Evolutionary conservation across 2,888 invertebrate genomes (phyloP), one percentile per base, ranked within the genome.

Genomic region (Tiliacea citrago): DNA sequence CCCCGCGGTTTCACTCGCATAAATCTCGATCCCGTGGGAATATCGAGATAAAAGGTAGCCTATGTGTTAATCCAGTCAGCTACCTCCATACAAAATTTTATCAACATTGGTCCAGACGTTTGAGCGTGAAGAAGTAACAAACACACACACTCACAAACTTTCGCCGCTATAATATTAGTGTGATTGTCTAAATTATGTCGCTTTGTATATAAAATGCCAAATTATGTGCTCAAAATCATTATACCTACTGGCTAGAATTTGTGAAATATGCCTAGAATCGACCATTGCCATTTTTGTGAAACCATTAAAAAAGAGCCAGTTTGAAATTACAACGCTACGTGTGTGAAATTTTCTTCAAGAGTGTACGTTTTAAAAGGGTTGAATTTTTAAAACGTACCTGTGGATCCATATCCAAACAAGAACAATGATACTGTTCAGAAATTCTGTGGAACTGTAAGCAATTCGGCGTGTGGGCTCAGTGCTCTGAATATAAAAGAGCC

Each of bases 401-500:
- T 82, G 76, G 78, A 85, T 88, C 81, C 79, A 79, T 79, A 82
- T 78, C 66, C 68, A 87, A 87, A 88, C 83, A 89, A 84, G 87
- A 85, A 87, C 84, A 85, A 87, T 84, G 83, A 83, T 83, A 84
- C 81, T 86, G 73, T 65, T 88, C 82, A 87, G 78, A 86, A 86
- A 90, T 89, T 90, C 86, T 72, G 82, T 67, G 60, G 83, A 84
- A 86, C 83, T 87, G 88, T 89, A 87, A 87, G 88, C 89, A 88
- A 90, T 90, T 87, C 88, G 84, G 86, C 81, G 81, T 85, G 88
- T 86, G 81, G 75, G 74, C 82, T 86, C 82, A 71, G 85, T 86
- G 85, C 77, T 88, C 86, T 90, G 92, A 92, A 93, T 94, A 92
- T 88, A 91, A 93, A 93, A 81, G 87, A 89, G 90, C 77, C 85